Percentiles rank a stretch among this genome's conserved stretches.
Evolutionary conservation across 2,113 vertebrate genomes (phyloP).

Genomic region (Gambusia holbrooki): DNA sequence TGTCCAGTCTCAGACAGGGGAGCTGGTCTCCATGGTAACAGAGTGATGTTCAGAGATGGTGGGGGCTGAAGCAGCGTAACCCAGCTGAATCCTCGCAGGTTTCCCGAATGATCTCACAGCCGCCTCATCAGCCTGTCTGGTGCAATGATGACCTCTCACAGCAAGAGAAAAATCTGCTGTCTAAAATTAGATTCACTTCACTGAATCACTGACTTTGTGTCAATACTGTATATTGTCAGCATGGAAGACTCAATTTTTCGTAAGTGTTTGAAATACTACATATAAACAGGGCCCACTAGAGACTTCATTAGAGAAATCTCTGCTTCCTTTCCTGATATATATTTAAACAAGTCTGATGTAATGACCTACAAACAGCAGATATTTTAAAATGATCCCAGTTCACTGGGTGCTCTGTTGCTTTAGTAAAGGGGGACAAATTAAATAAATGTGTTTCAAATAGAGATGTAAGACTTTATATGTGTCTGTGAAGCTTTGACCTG

Average conservation of each 20-base stretch:
- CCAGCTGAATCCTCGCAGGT: conserved; percentile 56
- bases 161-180: not conserved
- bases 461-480: too few relatives aligned
- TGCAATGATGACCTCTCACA: conserved; percentile 21
- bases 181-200: conserved; percentile 32
- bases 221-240: not conserved
- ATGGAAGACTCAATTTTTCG: not conserved
- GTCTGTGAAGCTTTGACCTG: not conserved
- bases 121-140: conserved; percentile 34
- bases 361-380: not conserved
- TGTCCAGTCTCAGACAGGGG: conserved; percentile 49
- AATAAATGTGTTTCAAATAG: not conserved
- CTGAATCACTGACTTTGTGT: not conserved
- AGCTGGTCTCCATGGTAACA: conserved; percentile 72
- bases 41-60: conserved; percentile 60
- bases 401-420: not conserved
- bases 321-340: conserved; percentile 21
- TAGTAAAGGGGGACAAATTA: not conserved
- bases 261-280: conserved; percentile 5
- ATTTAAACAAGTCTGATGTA: not conserved
- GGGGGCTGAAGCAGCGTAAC: conserved; percentile 28
- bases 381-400: not conserved
- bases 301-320: not conserved
- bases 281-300: not conserved
- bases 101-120: conserved; percentile 30